These are phyloP conservation scores for Cyprinella venusta DNA, from an alignment of 2,797 vertebrate genomes.

Conservation along the genomic window DNA sequence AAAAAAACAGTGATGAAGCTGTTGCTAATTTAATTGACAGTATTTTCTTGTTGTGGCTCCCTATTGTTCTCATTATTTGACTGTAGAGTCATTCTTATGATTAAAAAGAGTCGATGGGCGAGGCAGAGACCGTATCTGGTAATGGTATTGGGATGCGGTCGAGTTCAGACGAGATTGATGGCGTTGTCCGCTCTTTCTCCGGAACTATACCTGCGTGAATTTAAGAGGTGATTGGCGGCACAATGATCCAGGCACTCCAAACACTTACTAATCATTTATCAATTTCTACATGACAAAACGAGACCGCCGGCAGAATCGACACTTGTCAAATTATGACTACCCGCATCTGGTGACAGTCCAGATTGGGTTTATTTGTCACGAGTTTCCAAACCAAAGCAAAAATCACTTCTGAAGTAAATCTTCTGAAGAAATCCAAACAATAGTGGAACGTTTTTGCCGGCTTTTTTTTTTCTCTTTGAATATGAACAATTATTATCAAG, in stretches of 20 bases:
- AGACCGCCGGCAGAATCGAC: constrained; percentile 13
- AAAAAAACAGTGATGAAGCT: constrained; percentile 22
- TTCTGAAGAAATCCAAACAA: constrained; percentile 10
- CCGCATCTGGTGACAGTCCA: constrained; percentile 38
- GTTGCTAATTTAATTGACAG: constrained; percentile 41
- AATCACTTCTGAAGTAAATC: neutral
- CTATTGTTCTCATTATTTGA: constrained; percentile 51
- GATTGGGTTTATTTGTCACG: constrained; percentile 34
- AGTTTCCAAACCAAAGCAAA: neutral
- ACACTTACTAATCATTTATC: constrained; percentile 56
- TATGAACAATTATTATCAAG: neutral
- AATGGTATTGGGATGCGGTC: constrained; percentile 50
- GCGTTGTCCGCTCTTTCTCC: constrained; percentile 46
- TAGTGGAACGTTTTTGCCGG: neutral
- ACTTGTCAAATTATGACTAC: constrained; percentile 40
- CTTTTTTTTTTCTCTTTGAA: constrained; percentile 4
- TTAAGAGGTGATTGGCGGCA: constrained; percentile 56
- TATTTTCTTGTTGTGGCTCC: constrained; percentile 14
- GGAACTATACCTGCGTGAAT: constrained; percentile 34
- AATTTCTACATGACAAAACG: constrained; percentile 40
- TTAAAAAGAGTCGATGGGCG: constrained; percentile 38
- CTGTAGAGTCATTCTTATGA: constrained; percentile 37
- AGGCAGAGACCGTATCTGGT: constrained; percentile 45
- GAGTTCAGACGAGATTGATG: constrained; percentile 54
- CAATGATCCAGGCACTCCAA: constrained; percentile 56